phyloP scores from a whole-genome alignment of 2,113 vertebrate genomes.

The Odontophorus gujanensis region DNA sequence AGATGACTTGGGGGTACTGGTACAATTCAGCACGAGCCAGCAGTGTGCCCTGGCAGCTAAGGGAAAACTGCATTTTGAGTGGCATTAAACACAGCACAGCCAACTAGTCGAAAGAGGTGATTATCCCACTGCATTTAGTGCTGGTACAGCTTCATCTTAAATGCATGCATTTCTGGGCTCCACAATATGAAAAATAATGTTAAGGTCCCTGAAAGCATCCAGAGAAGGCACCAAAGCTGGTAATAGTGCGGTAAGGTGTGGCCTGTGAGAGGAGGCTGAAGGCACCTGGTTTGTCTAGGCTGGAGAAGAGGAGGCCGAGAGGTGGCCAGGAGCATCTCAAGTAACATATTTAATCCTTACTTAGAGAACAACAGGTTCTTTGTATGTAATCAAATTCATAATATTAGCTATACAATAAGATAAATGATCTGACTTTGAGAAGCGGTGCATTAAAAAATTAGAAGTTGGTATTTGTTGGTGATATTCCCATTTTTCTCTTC shows the following conservation, averaged over 20 bases:
- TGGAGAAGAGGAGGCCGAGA: no score
- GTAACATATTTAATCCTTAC: neutral
- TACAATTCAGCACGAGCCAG: neutral
- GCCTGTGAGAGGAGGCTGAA: no score
- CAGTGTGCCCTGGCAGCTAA: neutral
- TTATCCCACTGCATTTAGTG: neutral
- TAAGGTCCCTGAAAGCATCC: neutral
- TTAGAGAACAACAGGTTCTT: neutral
- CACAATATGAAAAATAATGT: neutral
- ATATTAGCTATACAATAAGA: neutral
- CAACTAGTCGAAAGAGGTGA: neutral
- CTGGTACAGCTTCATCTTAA: neutral
- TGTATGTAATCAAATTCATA: neutral
- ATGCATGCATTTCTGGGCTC: neutral
- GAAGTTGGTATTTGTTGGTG: neutral
- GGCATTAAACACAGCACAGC: neutral
- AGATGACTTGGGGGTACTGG: neutral
- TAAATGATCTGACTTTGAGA: neutral
- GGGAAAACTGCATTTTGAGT: neutral
- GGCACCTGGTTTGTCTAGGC: no score
- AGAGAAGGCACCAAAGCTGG: neutral
- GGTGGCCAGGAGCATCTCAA: no score
- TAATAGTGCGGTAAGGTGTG: neutral
- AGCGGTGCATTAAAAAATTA: neutral
- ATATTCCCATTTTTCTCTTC: conserved; percentile 14